Evolutionary conservation across 2,797 vertebrate genomes (phyloP), one percentile per base, ranked within the genome.

Genomic region (Huso huso): DNA sequence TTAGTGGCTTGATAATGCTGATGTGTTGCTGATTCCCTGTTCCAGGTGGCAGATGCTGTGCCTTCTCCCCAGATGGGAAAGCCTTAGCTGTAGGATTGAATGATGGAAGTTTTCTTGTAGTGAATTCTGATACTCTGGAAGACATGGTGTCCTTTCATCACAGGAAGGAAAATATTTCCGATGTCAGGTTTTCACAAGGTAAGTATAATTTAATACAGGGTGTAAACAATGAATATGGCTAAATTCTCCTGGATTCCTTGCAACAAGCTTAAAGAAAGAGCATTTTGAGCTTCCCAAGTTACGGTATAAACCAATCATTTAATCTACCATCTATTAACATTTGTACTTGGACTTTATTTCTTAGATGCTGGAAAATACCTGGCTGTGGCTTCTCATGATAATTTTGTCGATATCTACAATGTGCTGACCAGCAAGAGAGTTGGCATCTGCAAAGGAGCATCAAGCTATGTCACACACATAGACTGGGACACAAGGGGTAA

Each of bases 141-240:
- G 96, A 99, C 84, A 96, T 98, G 94, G 93, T 98, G 70, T 93
- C 93, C 66, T 98, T 99, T 75, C 96, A 99, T 79, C 96, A 99
- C 86, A 91, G 96, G 76, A 93, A 87, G 75, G 95, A 97, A 81
- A 93, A 95, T 86, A 97, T 99, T 77, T 94, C 95, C 0, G 96
- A 99, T 71, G 92, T 99, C 55, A 91, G 93, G 71, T 98, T 99
- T 81, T 98, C 95, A 69, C 92, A 88, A 90, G 96, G 96, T 98
- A 73, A 70, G 64, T 66, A 51, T 11, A 37, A 4, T 37, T 37
- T 37, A 37, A 37, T 37, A 37, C 4, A 37, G 37, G 37, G 37
- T 37, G 37, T 37, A 37, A 37, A 37, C 37, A 37, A 37, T 37
- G 3, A 37, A 37, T 37, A 4, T 37, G 37, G 37, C 37, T 37